Conservation (phyloP, 2,113 vertebrate species). For the Cynocephalus volans region DNA sequence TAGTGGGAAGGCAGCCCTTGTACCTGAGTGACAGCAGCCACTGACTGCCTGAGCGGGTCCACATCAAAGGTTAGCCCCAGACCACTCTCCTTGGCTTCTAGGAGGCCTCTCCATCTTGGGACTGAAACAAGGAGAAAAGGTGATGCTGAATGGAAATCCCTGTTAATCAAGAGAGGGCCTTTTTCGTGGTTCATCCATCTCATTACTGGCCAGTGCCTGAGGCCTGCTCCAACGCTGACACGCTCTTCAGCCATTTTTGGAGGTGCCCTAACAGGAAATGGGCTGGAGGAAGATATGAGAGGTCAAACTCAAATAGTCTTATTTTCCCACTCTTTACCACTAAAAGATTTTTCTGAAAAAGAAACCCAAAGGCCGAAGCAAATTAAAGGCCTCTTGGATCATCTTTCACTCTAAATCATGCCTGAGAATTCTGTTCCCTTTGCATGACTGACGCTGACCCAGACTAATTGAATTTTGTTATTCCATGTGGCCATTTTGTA, state of each 20-base stretch:
- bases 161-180: neutral
- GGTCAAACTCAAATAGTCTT: neutral
- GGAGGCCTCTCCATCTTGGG: neutral
- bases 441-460: neutral
- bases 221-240: accelerated
- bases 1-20: neutral
- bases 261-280: neutral
- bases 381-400: neutral
- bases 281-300: neutral
- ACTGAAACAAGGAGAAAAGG: neutral
- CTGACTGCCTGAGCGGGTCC: neutral
- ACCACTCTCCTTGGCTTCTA: neutral
- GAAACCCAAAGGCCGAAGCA: neutral
- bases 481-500: neutral
- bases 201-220: accelerated
- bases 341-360: constrained; percentile 21
- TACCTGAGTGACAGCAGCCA: neutral
- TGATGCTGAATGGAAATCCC: neutral
- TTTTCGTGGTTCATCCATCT: neutral
- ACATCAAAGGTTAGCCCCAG: neutral
- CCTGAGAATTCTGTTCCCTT: neutral
- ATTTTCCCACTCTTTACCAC: neutral
- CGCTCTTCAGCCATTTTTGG: neutral
- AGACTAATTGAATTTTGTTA: neutral
- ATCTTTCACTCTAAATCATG: neutral